Base-by-base conservation (phyloP, 2,888 invertebrate species). In the Aspidapion aeneum region DNA sequence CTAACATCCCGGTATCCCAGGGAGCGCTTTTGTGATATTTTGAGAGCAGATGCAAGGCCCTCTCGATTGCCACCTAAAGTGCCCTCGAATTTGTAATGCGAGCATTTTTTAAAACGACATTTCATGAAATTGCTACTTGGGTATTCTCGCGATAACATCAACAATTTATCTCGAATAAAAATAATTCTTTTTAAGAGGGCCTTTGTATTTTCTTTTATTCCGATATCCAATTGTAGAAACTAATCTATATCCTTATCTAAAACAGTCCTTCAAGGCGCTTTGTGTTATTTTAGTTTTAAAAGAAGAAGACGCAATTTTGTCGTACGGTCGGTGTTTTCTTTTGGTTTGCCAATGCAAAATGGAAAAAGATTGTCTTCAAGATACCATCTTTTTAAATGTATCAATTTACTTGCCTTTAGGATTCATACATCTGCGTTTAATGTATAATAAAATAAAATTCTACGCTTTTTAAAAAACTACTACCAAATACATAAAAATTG, bases 71-170 rank as follows among this genome's bases (percentile, higher is more conserved):
- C 35, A 12, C 35, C 35, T 58, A 48, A 58, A 58, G 50, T 18
- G 60, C 60, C 60, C 54, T 60, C n/a, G 12, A 21, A 48, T 18
- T 35, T 60, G 56, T 49, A 61, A 61, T 18, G 48, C 55, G 61
- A 55, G 56, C 18, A 22, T 21, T 35, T 21, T 51, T 60, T 51
- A 50, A 48, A 12, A 18, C 12, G 67, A 64, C 68, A 57, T 61
- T 54, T 55, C 60, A 55, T 55, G 55, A 60, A 55, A 60, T 60
- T 60, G 60, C 60, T 60, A 60, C 60, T 60, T 35, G 35, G n/a
- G 35, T 35, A 35, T 3, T 35, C n/a, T n/a, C n/a, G 35, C 3
- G 35, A 35, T 35, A 35, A 35, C 35, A 35, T 35, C 35, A 35
- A 35, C 35, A 35, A 35, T 35, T 35, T 35, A 35, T 35, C 35